Conservation (phyloP, 2,797 vertebrate genomes). For the Cyclura pinguis region DNA sequence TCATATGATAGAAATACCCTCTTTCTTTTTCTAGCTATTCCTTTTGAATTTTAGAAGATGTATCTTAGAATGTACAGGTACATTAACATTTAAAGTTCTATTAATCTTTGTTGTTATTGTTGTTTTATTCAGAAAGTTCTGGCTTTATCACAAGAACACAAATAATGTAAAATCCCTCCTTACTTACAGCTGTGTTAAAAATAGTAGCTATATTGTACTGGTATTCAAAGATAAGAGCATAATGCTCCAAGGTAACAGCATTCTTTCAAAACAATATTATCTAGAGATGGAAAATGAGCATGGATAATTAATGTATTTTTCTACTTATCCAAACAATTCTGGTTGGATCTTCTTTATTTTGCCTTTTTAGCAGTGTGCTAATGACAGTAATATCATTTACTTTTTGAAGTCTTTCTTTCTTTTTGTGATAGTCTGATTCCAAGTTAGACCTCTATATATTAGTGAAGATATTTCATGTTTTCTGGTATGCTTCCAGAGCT, state of each 20-base stretch:
- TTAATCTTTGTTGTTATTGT: neutral
- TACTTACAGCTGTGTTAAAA: neutral
- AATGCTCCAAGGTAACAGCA: neutral
- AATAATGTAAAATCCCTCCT: neutral
- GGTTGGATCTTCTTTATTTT: neutral
- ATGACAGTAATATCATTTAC: neutral
- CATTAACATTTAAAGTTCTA: neutral
- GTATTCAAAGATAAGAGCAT: neutral
- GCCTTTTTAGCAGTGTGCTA: neutral
- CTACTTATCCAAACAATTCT: neutral
- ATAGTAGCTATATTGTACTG: neutral
- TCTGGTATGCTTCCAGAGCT: constrained; percentile 86
- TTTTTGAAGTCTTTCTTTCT: constrained; percentile 55
- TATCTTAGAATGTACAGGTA: neutral
- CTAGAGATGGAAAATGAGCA: constrained; percentile 9
- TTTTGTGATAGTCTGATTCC: constrained; percentile 58
- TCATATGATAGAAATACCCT: neutral
- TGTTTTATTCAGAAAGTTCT: neutral
- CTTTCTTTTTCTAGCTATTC: neutral
- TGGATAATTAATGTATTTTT: neutral
- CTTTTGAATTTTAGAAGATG: neutral
- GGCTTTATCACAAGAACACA: constrained; percentile 21
- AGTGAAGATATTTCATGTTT: constrained; percentile 72
- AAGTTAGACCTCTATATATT: constrained; percentile 71
- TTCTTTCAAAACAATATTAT: neutral